These are phyloP conservation scores for Lordiphosa stackelbergi DNA, from an alignment of 1,140 invertebrate species.

Conservation along the genomic window DNA sequence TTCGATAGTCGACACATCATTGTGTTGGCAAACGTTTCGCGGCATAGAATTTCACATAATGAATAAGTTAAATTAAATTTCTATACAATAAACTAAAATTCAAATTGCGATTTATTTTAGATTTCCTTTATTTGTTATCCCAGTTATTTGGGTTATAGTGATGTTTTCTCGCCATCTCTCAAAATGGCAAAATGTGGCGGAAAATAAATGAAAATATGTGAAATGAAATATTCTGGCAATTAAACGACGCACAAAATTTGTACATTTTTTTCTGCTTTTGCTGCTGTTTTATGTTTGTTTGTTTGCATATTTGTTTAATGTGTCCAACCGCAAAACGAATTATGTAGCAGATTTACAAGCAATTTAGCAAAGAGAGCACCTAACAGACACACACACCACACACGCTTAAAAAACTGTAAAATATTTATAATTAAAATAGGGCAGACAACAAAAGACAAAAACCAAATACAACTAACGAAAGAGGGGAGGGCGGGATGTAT, in stretches of 20 bases:
- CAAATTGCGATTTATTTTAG: too few species aligned
- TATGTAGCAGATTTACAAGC: constrained; percentile 53
- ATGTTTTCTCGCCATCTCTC: too few species aligned
- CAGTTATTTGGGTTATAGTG: too few species aligned
- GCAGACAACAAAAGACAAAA: constrained; percentile 10
- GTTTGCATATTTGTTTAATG: constrained; percentile 38
- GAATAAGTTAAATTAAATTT: too few species aligned
- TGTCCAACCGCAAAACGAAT: constrained; percentile 62
- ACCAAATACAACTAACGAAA: too few species aligned
- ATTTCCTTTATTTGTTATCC: too few species aligned
- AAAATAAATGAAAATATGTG: constrained; percentile 14
- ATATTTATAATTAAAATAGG: constrained; percentile 62
- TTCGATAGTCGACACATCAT: too few species aligned
- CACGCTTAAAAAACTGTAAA: constrained; percentile 35
- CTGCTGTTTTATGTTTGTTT: constrained; percentile 9
- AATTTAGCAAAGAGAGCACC: constrained; percentile 24
- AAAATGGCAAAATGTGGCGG: too few species aligned
- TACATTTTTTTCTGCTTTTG: constrained; percentile 11
- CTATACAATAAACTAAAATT: too few species aligned
- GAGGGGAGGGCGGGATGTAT: background rate
- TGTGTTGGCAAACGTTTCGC: too few species aligned
- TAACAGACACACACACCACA: background rate
- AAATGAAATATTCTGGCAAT: constrained; percentile 71
- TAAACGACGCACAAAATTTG: constrained; percentile 48
- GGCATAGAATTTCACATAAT: too few species aligned